Evolutionary conservation across 2,888 invertebrate genomes (phyloP).

Genomic region (Stomorhina lunata): DNA sequence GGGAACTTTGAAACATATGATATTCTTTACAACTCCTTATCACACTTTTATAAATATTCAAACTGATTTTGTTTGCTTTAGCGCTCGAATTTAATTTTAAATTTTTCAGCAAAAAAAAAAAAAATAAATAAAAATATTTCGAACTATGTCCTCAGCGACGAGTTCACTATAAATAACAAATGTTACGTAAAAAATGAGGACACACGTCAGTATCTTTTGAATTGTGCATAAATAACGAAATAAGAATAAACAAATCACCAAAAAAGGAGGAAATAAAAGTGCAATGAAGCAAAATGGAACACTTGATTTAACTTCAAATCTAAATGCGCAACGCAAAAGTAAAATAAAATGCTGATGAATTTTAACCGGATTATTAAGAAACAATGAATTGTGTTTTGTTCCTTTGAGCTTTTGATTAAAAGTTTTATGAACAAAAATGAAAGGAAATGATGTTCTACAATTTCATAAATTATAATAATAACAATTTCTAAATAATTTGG

Average conservation of each 20-base stretch:
- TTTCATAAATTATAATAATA: too few relatives aligned
- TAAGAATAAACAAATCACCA: constrained; percentile 8
- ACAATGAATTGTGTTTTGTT: background rate
- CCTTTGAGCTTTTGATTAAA: background rate
- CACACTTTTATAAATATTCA: background rate
- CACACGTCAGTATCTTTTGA: background rate
- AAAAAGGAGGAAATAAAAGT: background rate
- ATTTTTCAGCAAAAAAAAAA: background rate
- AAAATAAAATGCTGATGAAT: background rate
- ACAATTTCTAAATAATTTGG: too few relatives aligned
- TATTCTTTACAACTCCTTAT: background rate
- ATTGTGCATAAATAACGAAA: constrained; percentile 16
- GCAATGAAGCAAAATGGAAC: constrained; percentile 27
- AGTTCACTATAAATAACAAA: constrained; percentile 1
- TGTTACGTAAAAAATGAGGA: background rate
- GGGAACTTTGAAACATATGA: constrained; percentile 2
- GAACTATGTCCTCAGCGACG: background rate
- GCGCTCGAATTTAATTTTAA: background rate
- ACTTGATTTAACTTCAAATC: constrained; percentile 18
- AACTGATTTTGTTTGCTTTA: background rate
- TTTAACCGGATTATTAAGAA: constrained; percentile 1
- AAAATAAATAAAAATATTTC: too few relatives aligned
- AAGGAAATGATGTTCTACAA: too few relatives aligned
- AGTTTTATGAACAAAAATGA: too few relatives aligned
- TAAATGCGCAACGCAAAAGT: background rate